phyloP scores from a whole-genome alignment of 2,888 invertebrate species.

The Tridacna gigas region DNA sequence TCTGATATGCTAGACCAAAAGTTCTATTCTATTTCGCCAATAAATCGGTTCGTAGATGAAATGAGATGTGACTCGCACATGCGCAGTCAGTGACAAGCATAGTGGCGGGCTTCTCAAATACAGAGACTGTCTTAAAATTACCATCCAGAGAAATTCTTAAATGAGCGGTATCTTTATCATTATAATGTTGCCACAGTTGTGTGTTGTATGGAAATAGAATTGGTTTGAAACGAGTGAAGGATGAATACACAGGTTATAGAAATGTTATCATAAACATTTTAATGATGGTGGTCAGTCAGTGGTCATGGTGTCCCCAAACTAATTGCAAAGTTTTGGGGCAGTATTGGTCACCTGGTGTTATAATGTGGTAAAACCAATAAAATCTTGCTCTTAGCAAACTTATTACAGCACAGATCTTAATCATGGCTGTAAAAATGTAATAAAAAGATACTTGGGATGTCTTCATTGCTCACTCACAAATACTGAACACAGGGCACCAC shows the following conservation, averaged over 20 bases:
- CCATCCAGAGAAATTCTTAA: no score
- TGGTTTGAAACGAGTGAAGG: neutral
- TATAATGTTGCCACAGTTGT: no score
- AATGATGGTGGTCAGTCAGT: slow-evolving; percentile 27
- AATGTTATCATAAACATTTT: slow-evolving; percentile 12
- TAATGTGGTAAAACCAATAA: slow-evolving; percentile 11
- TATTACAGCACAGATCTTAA: slow-evolving; percentile 26
- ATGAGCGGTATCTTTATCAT: no score
- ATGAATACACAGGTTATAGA: slow-evolving; percentile 12
- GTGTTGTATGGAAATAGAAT: no score
- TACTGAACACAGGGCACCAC: slow-evolving; percentile 6
- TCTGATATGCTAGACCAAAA: no score
- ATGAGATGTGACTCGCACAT: no score
- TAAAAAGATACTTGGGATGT: slow-evolving; percentile 14
- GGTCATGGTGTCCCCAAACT: slow-evolving; percentile 19
- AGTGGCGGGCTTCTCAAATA: no score
- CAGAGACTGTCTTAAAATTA: no score
- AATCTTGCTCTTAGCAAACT: slow-evolving; percentile 24
- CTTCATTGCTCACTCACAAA: neutral
- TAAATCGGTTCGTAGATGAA: no score
- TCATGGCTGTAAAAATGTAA: slow-evolving; percentile 27
- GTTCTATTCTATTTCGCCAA: no score
- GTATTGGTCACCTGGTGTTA: slow-evolving; percentile 7
- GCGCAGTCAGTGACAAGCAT: no score
- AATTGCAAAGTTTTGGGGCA: slow-evolving; percentile 13